These are phyloP conservation scores for Neoniphon sammara DNA, from an alignment of 2,797 vertebrate genomes.

Conservation along the genomic window DNA sequence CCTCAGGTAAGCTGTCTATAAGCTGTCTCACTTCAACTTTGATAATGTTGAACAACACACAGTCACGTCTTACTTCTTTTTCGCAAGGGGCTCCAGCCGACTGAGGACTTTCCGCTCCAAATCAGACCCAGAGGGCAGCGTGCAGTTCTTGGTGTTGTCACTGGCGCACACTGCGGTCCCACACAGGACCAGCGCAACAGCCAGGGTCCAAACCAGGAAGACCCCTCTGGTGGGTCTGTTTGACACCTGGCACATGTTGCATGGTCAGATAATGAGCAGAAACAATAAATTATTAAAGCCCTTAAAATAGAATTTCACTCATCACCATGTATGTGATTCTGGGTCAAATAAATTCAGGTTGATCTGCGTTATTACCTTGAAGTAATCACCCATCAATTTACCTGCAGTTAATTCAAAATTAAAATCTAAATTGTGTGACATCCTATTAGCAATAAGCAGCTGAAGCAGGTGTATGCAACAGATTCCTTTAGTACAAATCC, in stretches of 20 bases:
- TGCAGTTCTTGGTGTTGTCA: constrained; percentile 68
- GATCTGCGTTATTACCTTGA: too few relatives aligned
- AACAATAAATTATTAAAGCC: background rate
- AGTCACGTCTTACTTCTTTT: constrained; percentile 73
- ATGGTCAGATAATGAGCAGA: background rate
- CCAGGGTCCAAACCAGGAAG: constrained; percentile 65
- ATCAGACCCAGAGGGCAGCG: constrained; percentile 18
- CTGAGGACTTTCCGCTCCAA: constrained; percentile 61
- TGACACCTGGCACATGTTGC: constrained; percentile 49
- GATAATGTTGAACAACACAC: background rate
- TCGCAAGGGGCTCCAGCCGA: constrained; percentile 73
- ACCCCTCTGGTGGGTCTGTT: constrained; percentile 16
- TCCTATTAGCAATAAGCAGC: too few relatives aligned
- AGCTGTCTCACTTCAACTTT: background rate
- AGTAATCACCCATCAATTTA: too few relatives aligned
- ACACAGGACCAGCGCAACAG: constrained; percentile 69
- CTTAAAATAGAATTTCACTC: background rate
- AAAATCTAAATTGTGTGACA: too few relatives aligned
- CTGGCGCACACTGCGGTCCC: constrained; percentile 43
- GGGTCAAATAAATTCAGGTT: too few relatives aligned
- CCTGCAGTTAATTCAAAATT: too few relatives aligned
- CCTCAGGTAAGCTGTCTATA: background rate
- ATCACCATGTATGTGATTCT: background rate
- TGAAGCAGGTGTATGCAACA: too few relatives aligned
- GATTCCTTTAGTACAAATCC: too few relatives aligned